Percentiles rank a stretch among this genome's conserved stretches.
Conservation (phyloP, 2,888 invertebrate species). For the Colostygia pectinataria region DNA sequence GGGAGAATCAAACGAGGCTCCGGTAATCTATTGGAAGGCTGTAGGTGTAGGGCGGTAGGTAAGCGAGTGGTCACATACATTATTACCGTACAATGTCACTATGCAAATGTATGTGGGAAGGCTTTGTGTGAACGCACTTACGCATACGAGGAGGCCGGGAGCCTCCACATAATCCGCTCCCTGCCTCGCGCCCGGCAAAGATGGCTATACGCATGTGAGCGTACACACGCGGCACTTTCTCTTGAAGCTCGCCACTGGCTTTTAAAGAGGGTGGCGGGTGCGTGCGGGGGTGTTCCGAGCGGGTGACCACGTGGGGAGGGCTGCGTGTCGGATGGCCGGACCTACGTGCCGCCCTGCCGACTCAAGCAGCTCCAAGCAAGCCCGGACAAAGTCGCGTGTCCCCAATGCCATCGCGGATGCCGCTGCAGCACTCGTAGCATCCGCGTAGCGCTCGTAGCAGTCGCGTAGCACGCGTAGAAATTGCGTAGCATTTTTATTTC, state of each 20-base stretch:
- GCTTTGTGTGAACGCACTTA: slow-evolving; percentile 82
- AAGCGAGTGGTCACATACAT: slow-evolving; percentile 78
- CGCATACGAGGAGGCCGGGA: slow-evolving; percentile 73
- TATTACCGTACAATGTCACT: slow-evolving; percentile 82
- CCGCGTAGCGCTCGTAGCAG: slow-evolving; percentile 1
- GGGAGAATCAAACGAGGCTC: slow-evolving; percentile 23
- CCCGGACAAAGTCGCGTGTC: slow-evolving; percentile 9
- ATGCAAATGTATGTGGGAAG: slow-evolving; percentile 82
- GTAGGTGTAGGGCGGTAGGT: slow-evolving; percentile 54
- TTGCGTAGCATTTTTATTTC: slow-evolving; percentile 5
- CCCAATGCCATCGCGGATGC: slow-evolving; percentile 1
- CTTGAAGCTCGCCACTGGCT: slow-evolving; percentile 84
- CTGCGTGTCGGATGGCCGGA: slow-evolving; percentile 54
- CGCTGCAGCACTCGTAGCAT: slow-evolving; percentile 1
- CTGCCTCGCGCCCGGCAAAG: slow-evolving; percentile 69
- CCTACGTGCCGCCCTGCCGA: slow-evolving; percentile 50
- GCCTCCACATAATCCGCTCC: slow-evolving; percentile 77
- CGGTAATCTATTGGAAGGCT: slow-evolving; percentile 70
- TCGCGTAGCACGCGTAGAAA: slow-evolving; percentile 6
- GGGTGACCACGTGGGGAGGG: slow-evolving; percentile 82
- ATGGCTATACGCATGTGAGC: slow-evolving; percentile 80
- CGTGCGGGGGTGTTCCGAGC: slow-evolving; percentile 68
- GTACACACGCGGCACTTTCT: slow-evolving; percentile 83
- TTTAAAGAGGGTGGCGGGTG: slow-evolving; percentile 78
- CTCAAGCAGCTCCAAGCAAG: slow-evolving; percentile 30